phyloP scores from a whole-genome alignment of 1,140 invertebrate genomes.

The Tachypleus tridentatus region DNA sequence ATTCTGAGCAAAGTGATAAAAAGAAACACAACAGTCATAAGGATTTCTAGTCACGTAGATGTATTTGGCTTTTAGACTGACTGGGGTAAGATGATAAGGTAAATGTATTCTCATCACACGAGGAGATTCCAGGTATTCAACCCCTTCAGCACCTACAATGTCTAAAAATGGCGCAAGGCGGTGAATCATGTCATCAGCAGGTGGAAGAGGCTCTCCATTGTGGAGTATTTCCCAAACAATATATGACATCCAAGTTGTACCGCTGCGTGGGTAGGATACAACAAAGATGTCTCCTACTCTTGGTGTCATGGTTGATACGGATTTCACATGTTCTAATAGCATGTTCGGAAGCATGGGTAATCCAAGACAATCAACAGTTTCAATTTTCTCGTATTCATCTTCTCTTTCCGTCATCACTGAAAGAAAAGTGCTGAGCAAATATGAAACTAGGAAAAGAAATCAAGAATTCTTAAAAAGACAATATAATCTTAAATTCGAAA shows the following conservation, averaged over 20 bases:
- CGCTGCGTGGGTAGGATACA: slow-evolving; percentile 24
- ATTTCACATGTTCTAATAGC: no score
- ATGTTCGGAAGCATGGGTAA: no score
- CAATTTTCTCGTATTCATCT: no score
- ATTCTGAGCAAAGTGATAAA: slow-evolving; percentile 36
- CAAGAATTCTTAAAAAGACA: no score
- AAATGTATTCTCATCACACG: slow-evolving; percentile 51
- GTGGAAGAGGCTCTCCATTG: slow-evolving; percentile 6
- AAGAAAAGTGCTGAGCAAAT: no score
- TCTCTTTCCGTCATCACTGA: no score
- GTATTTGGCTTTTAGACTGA: slow-evolving; percentile 37
- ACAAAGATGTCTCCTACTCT: slow-evolving; percentile 20
- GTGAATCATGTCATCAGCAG: background rate
- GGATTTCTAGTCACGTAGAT: slow-evolving; percentile 69
- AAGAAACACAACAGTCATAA: slow-evolving; percentile 71
- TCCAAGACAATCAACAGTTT: no score
- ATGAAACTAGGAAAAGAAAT: no score
- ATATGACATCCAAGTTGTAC: slow-evolving; percentile 22
- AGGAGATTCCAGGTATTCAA: background rate
- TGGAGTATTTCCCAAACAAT: slow-evolving; percentile 15
- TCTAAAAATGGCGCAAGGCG: slow-evolving; percentile 10
- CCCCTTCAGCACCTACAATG: slow-evolving; percentile 4
- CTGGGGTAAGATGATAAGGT: slow-evolving; percentile 54
- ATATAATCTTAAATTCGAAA: no score
- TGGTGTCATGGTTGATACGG: background rate